Conservation (phyloP, 2,113 vertebrate genomes). For the Catharus minimus region DNA sequence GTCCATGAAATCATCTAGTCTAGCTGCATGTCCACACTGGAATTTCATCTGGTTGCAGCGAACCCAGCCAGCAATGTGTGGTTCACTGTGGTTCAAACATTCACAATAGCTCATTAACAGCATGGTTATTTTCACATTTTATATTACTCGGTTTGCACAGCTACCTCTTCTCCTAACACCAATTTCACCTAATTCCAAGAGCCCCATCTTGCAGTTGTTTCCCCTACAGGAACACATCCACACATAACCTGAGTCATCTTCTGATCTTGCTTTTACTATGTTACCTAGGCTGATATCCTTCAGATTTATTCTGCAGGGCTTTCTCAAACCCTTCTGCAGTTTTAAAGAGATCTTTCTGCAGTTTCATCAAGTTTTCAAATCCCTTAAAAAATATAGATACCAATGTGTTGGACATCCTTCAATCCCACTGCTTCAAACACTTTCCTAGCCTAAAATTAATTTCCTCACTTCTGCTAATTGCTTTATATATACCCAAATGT, state of each 20-base stretch:
- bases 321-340: neutral
- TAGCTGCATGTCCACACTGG: neutral
- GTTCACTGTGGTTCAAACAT: neutral
- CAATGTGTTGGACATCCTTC: fast-evolving
- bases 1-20: neutral
- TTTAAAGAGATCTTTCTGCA: neutral
- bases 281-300: neutral
- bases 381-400: neutral
- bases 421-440: neutral
- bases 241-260: neutral
- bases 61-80: neutral
- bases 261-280: neutral
- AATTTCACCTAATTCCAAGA: neutral
- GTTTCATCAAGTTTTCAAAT: neutral
- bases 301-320: neutral
- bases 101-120: neutral
- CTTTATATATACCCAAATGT: neutral
- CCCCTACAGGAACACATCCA: neutral
- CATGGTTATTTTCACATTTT: neutral
- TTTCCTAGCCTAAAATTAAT: neutral
- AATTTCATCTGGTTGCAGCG: neutral
- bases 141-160: neutral
- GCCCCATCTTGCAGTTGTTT: neutral
- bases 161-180: neutral
- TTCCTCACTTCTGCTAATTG: neutral